phyloP scores from a whole-genome alignment of 1,140 invertebrate genomes.

The Zophobas morio region DNA sequence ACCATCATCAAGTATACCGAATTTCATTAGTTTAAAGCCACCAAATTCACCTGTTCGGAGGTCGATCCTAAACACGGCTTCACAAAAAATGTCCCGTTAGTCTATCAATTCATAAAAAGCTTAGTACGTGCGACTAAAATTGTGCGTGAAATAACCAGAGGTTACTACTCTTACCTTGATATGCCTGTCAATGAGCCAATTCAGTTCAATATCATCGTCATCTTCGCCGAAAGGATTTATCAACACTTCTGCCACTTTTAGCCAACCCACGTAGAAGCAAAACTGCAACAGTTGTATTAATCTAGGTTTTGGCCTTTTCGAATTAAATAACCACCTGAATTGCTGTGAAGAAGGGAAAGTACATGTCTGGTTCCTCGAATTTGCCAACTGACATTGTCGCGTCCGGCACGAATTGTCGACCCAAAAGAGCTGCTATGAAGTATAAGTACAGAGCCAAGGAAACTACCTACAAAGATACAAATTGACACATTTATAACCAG shows the following conservation, averaged over 20 bases:
- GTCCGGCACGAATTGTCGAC: constrained; percentile 83
- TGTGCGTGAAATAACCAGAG: background rate
- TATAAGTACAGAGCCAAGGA: constrained; percentile 93
- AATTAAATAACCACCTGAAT: constrained; percentile 77
- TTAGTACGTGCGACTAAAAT: background rate
- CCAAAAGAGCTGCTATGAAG: constrained; percentile 89
- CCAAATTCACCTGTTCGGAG: background rate
- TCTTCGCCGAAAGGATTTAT: constrained; percentile 96
- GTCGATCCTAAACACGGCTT: background rate
- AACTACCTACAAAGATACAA: constrained; percentile 82
- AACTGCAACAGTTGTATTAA: constrained; percentile 76
- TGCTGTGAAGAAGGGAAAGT: constrained; percentile 93
- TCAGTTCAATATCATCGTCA: constrained; percentile 94
- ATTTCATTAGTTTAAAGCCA: background rate
- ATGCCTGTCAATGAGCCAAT: constrained; percentile 91
- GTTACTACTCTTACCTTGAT: constrained; percentile 78
- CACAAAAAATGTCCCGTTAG: constrained; percentile 13
- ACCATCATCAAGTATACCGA: constrained; percentile 10
- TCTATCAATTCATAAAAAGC: too few relatives aligned
- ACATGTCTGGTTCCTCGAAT: constrained; percentile 86
- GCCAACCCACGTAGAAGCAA: constrained; percentile 97
- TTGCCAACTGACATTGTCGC: constrained; percentile 70
- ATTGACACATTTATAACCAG: background rate
- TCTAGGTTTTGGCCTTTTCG: too few relatives aligned
- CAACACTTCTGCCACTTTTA: constrained; percentile 93